Evolutionary conservation across 2,113 vertebrate species (phyloP).

Genomic region (Gadus chalcogrammus): DNA sequence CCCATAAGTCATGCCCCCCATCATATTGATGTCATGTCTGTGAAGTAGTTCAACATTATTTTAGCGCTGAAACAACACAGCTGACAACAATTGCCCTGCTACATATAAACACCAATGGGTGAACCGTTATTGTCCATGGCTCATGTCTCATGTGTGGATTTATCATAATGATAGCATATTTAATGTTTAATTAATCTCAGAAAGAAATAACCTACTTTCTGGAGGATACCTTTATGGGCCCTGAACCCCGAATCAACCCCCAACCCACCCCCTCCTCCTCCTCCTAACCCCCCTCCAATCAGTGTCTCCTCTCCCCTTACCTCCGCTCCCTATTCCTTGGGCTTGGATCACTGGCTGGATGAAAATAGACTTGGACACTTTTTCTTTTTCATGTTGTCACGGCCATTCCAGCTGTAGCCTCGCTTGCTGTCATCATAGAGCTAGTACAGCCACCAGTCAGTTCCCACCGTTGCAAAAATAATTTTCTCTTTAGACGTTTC

Average conservation of each 20-base stretch:
- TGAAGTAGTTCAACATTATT: constrained; percentile 45
- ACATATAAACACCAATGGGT: constrained; percentile 13
- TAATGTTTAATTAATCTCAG: constrained; percentile 34
- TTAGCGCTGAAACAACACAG: too few species aligned
- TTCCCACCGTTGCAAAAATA: background rate
- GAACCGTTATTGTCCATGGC: constrained; percentile 3
- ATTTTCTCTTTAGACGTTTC: constrained; percentile 40
- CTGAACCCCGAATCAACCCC: background rate
- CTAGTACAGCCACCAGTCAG: constrained; percentile 59
- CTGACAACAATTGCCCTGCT: too few species aligned
- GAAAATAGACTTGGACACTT: constrained; percentile 69
- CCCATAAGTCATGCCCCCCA: background rate
- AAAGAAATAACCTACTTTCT: constrained; percentile 65
- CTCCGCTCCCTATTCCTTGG: constrained; percentile 47
- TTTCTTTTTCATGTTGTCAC: constrained; percentile 80
- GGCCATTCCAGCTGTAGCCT: constrained; percentile 59
- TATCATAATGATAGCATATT: background rate
- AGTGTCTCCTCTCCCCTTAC: constrained; percentile 4
- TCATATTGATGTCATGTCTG: constrained; percentile 54
- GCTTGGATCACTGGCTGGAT: constrained; percentile 67
- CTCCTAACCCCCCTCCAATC: constrained; percentile 12
- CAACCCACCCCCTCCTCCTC: constrained; percentile 17
- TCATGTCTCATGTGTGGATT: constrained; percentile 7
- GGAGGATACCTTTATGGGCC: constrained; percentile 45
- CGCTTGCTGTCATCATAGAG: constrained; percentile 34